Evolutionary conservation across 2,888 invertebrate species (phyloP), one percentile per base, ranked within the genome.

Genomic region (Augiades crinisus): DNA sequence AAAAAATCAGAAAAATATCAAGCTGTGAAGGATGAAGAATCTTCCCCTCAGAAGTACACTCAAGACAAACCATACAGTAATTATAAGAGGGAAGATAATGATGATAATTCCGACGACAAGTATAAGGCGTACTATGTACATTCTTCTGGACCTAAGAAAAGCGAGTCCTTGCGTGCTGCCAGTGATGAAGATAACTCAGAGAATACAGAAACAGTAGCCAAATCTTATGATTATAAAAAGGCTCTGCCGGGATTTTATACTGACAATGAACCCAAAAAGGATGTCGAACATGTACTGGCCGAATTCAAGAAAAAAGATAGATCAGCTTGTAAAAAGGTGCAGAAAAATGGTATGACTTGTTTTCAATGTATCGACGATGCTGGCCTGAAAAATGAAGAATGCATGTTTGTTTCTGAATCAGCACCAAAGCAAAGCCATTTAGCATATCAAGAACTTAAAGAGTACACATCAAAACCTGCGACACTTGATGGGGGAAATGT

Each of bases 331-430:
- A 93, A 94, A 66, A 94, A 93, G 72, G 91, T 93, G 0, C 90
- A 92, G 56, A 93, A 93, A 65, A 93, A 94, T 61, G 93, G 94
- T 31, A 94, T 95, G 94, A 95, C 94, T 0, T 95, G 95, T 69
- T 95, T 92, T 71, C 91, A 93, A 61, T 95, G 95, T 70, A 79
- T 92, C 2, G 94, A 94, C 64, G 90, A 92, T 60, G 90, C 91
- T 43, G 94, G 94, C 0, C 84, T 93, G 43, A 93, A 93, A 72
- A 92, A 95, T 65, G 95, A 95, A 75, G 95, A 95, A 73, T 95
- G 95, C 69, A 94, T 95, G 92, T 95, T 92, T 75, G 91, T 94
- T 5, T 93, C 93, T 0, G 93, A 93, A 63, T 92, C 93, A 0
- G 92, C 92, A 33, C 93, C 94, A 0, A 90, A 91, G 67, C 90